Conservation (phyloP, 2,797 vertebrate genomes). For the Lepilemur septentrionalis region DNA sequence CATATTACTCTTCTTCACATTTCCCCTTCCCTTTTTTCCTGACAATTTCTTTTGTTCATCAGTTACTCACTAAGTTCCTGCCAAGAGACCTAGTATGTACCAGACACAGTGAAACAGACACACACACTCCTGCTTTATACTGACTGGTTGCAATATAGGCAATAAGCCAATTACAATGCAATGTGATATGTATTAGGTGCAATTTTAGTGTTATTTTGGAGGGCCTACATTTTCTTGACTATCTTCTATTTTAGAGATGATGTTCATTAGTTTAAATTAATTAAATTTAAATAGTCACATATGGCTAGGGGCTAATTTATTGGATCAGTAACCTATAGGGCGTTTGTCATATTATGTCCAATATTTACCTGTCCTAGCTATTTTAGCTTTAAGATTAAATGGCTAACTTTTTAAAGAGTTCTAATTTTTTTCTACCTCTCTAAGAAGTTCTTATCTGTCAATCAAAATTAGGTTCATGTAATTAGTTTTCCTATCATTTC, state of each 20-base stretch:
- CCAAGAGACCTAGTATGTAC: background rate
- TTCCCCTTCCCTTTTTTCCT: background rate
- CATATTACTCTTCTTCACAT: background rate
- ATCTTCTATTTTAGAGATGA: background rate
- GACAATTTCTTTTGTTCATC: conserved; percentile 14
- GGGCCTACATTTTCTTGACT: background rate
- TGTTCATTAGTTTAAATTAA: conserved; percentile 47
- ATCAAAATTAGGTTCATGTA: conserved; percentile 21
- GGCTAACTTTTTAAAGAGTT: conserved; percentile 1
- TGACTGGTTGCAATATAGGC: background rate
- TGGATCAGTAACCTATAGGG: background rate
- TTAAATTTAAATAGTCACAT: background rate
- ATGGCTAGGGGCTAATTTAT: background rate
- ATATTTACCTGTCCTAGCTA: background rate
- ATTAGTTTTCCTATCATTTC: conserved; percentile 35
- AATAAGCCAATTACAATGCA: background rate
- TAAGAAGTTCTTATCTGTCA: conserved; percentile 18
- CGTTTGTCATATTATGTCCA: conserved; percentile 2
- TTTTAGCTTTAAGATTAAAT: conserved; percentile 52
- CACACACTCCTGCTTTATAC: background rate
- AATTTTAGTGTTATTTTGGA: conserved; percentile 31
- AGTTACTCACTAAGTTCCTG: conserved; percentile 10
- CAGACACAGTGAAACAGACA: conserved; percentile 9
- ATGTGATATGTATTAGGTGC: background rate
- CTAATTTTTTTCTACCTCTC: background rate